Base-by-base conservation (phyloP, 2,888 invertebrate genomes). In the Trichopoda pennipes region DNA sequence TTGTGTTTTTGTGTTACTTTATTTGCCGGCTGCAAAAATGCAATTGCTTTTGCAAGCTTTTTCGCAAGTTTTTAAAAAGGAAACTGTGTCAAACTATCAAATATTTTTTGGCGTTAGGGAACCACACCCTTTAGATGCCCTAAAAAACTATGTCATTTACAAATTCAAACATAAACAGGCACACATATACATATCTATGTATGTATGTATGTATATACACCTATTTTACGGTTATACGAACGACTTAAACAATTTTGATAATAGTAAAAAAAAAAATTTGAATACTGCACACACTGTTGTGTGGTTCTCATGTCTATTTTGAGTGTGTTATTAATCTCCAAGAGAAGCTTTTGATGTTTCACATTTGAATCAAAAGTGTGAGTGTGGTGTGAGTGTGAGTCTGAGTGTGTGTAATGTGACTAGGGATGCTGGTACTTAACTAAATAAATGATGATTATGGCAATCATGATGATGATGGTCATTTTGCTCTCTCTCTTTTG, bases 91-190 rank as follows among this genome's bases (percentile, higher is more conserved):
- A 82, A 82, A 82, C 82, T 82, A 82, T 82, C 68, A 79, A 79
- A 76, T 66, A 74, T 81, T 82, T 81, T 82, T 78, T 32, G 80
- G 83, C 81, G 68, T 78, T 66, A 79, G 84, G 86, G 87, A 89
- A 88, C 89, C 89, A 89, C 89, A 89, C 89, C 89, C 89, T 89
- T 88, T 85, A 85, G 85, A 85, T 89, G 89, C 86, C 89, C 89
- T 87, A 89, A 86, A 88, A 89, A 89, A 85, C 55, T 81, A 70
- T 79, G 58, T 60, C 72, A 79, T 44, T 28, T 61, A 72, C 42
- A 53, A 60, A 53, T 32, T 56, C 42, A 64, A 38, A 53, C 19
- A 72, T 21, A 51, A 14, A 47, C 8, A 19, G 14, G 32, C 12
- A 35, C 64, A 56, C 3, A 58, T 10, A 0, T 4, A 38, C 58